These are phyloP conservation scores for Agriopis marginaria DNA, from an alignment of 2,888 invertebrate species.

Conservation along the genomic window DNA sequence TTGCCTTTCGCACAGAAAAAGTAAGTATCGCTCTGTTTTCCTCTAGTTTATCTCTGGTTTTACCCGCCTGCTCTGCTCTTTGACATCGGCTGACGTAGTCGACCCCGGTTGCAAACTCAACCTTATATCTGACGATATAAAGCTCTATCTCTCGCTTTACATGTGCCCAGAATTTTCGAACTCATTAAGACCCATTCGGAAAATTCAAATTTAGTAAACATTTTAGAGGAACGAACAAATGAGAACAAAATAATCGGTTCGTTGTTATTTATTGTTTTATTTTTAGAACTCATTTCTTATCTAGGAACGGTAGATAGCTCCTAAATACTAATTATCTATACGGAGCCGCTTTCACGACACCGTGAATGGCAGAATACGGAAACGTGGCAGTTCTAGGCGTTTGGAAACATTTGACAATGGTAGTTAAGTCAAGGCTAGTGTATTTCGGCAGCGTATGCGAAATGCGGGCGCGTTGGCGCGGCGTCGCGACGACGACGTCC, in stretches of 20 bases:
- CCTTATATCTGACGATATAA: constrained; percentile 61
- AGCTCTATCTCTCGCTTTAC: constrained; percentile 54
- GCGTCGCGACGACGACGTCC: constrained; percentile 41
- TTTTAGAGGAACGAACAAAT: constrained; percentile 65
- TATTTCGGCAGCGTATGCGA: constrained; percentile 72
- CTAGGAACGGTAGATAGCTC: constrained; percentile 6
- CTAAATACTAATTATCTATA: constrained; percentile 23
- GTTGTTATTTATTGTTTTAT: constrained; percentile 33
- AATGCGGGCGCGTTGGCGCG: constrained; percentile 59
- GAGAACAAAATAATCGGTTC: constrained; percentile 55
- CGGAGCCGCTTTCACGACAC: constrained; percentile 42
- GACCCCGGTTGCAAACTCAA: constrained; percentile 60
- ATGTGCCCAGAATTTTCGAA: constrained; percentile 64
- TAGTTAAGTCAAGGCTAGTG: constrained; percentile 77
- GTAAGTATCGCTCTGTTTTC: constrained; percentile 66
- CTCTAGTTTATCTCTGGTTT: constrained; percentile 77
- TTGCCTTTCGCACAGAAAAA: constrained; percentile 7
- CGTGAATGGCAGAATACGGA: constrained; percentile 60
- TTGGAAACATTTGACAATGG: constrained; percentile 70
- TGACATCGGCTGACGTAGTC: constrained; percentile 78
- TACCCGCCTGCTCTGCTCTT: constrained; percentile 71
- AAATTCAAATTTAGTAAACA: constrained; percentile 79
- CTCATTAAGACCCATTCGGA: constrained; percentile 78
- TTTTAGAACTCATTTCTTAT: constrained; percentile 20
- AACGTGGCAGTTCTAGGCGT: constrained; percentile 48